These are phyloP conservation scores for Steinernema hermaphroditum DNA, from an alignment of 2,888 invertebrate species.

Conservation along the genomic window DNA sequence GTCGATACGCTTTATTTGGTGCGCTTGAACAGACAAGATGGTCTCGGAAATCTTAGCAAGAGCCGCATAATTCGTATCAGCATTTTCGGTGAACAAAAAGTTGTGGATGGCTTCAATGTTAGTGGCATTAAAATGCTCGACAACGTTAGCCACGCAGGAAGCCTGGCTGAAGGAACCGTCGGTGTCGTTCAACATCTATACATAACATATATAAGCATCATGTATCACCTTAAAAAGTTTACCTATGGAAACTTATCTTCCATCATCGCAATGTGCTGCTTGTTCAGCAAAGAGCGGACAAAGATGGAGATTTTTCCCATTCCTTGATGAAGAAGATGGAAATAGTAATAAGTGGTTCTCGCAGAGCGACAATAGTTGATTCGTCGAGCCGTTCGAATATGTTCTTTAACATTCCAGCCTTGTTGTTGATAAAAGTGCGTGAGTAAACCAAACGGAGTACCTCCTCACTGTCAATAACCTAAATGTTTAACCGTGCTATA, in stretches of 20 bases:
- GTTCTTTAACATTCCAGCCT: slow-evolving; percentile 44
- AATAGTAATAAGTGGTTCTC: slow-evolving; percentile 43
- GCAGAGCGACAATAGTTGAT: slow-evolving; percentile 37
- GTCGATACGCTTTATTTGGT: neutral
- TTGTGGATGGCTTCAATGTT: slow-evolving; percentile 55
- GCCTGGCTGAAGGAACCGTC: neutral
- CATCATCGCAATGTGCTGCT: neutral
- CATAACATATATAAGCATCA: too few relatives aligned
- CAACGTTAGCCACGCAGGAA: neutral
- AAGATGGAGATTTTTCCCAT: slow-evolving; percentile 49
- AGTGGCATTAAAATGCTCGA: slow-evolving; percentile 30
- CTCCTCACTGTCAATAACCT: slow-evolving; percentile 47
- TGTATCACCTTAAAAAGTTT: neutral
- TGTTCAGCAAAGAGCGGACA: slow-evolving; percentile 37
- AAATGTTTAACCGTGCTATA: too few relatives aligned
- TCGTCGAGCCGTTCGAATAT: slow-evolving; percentile 42
- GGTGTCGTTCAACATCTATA: neutral
- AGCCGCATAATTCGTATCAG: slow-evolving; percentile 37
- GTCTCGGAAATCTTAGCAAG: slow-evolving; percentile 1
- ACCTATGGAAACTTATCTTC: slow-evolving; percentile 17
- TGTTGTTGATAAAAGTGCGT: slow-evolving; percentile 58
- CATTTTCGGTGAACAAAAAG: slow-evolving; percentile 58
- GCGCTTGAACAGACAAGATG: neutral
- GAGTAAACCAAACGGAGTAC: slow-evolving; percentile 64
- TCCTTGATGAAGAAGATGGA: slow-evolving; percentile 52